These are phyloP conservation scores for Daboia siamensis DNA, from an alignment of 2,113 vertebrate species.

Conservation along the genomic window DNA sequence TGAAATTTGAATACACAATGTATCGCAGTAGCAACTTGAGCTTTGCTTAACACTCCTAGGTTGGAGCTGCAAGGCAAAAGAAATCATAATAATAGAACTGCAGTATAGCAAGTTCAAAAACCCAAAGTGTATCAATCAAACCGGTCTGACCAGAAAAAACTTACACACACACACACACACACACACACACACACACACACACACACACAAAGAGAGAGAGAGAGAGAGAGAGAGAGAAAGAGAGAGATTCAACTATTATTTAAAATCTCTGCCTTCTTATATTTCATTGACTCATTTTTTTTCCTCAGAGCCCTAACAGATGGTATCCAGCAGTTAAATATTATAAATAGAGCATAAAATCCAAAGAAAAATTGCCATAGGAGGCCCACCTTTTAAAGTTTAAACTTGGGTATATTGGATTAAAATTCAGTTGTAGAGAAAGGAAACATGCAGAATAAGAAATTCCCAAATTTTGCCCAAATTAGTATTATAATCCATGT, in stretches of 20 bases:
- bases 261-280: conserved; percentile 43
- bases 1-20: too few species aligned
- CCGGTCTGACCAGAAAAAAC: too few species aligned
- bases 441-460: not conserved
- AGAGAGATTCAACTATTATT: conserved; percentile 31
- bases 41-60: too few species aligned
- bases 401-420: not conserved
- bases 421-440: not conserved
- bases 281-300: conserved; percentile 48
- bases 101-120: too few species aligned
- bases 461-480: not conserved
- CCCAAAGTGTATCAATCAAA: too few species aligned
- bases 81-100: too few species aligned
- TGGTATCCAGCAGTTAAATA: conserved; percentile 50
- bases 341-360: not conserved
- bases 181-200: too few species aligned
- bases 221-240: too few species aligned
- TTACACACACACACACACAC: too few species aligned
- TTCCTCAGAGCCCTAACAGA: conserved; percentile 48
- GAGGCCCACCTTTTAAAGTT: conserved; percentile 11
- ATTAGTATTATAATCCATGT: not conserved
- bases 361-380: not conserved
- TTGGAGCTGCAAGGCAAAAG: too few species aligned
- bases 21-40: too few species aligned
- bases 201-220: too few species aligned